Evolutionary conservation across 2,888 invertebrate species (phyloP).

Genomic region (Actias luna): DNA sequence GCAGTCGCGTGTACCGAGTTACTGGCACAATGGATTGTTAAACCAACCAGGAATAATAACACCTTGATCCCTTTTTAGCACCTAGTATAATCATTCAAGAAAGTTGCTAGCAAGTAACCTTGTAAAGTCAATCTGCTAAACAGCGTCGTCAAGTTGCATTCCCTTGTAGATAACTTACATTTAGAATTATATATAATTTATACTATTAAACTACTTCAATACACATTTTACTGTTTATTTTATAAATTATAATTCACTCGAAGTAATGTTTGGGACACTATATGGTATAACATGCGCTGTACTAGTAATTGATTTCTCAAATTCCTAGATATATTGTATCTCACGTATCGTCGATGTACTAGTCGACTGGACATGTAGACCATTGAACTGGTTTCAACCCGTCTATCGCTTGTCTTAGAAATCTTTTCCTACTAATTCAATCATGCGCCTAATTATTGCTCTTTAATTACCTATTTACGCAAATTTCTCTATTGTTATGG

Average conservation of each 20-base stretch:
- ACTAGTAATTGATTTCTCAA: conserved; percentile 53
- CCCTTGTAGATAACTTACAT: not conserved
- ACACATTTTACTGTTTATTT: conserved; percentile 6
- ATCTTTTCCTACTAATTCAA: conserved; percentile 77
- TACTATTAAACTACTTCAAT: not conserved
- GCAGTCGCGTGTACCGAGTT: not conserved
- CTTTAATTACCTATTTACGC: conserved; percentile 37
- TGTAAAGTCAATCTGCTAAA: conserved; percentile 6
- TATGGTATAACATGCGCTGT: conserved; percentile 29
- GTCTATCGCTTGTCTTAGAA: conserved; percentile 67
- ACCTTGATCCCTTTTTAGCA: conserved; percentile 24
- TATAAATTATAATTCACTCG: conserved; percentile 1
- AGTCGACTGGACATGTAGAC: conserved; percentile 75
- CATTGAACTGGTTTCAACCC: conserved; percentile 77
- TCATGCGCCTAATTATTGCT: conserved; percentile 70
- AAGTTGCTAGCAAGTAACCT: conserved; percentile 24
- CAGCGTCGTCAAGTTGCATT: not conserved
- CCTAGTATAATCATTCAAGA: conserved; percentile 29
- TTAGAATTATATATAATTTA: not conserved
- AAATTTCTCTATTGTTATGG: conserved; percentile 17
- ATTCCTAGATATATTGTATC: conserved; percentile 64
- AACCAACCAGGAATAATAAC: conserved; percentile 19
- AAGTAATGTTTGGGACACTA: conserved; percentile 10
- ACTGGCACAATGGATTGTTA: conserved; percentile 4
- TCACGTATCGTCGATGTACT: conserved; percentile 69